Evolutionary conservation across 2,113 vertebrate species (phyloP), one percentile per base, ranked within the genome.

Genomic region (Cricetomys ansorgei): DNA sequence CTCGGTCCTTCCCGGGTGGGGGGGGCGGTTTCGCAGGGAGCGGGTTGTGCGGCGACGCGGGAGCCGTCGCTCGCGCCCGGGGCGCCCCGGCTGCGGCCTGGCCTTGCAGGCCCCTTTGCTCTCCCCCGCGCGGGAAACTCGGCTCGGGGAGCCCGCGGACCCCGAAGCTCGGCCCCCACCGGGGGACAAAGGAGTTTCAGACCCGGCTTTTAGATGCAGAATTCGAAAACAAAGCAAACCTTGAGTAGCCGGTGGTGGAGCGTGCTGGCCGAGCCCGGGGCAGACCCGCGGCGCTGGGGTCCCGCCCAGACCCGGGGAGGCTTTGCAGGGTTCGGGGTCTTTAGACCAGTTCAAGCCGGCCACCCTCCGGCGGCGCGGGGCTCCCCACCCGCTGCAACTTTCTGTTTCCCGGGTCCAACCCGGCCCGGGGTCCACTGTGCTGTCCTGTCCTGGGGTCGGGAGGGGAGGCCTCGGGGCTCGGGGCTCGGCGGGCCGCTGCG

Each of bases 11-110:
- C 77, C 79, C 67, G 6, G 72, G 69, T 40, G 43, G 65, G 50
- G 29, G 43, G 6, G 40, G 80, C 89, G 88, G 40, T 94, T 97
- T 97, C 95, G 97, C 62, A 91, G 89, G 95, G 97, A 97, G 96
- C 97, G 97, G 97, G 97, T 94, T 97, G 53, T 27, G 59, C 65
- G 4, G 84, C 84, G 55, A 81, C 87, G 59, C 77, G 8, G 0
- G 34, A 77, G 67, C 76, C 40, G n/a, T n/a, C n/a, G 27, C 40
- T 45, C 2, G 93, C 91, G 50, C 76, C 31, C 7, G 0, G 53
- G 25, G 72, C 12, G 91, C 79, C 31, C 55, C 13, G 62, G n/a
- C 70, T 25, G 15, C 40, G 25, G 85, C 75, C 75, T 59, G 86
- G 93, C 65, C 57, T 64, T 53, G 50, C 81, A 48, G 88, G 92